phyloP scores from a whole-genome alignment of 1,140 invertebrate species.

The Papilio machaon region DNA sequence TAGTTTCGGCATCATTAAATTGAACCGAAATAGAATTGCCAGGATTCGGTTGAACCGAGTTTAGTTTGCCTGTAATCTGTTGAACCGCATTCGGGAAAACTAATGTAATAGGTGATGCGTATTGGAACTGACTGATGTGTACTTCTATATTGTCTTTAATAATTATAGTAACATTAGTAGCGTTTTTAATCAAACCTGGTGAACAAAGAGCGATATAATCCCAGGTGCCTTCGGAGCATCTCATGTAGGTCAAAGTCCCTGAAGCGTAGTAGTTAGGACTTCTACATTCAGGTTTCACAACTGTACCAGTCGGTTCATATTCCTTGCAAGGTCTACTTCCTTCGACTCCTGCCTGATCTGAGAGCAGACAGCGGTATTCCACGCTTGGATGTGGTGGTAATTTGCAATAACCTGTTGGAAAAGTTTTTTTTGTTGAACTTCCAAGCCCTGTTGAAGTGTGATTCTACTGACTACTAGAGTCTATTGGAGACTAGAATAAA shows the following conservation, averaged over 20 bases:
- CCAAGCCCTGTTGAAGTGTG: background rate
- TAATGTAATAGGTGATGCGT: background rate
- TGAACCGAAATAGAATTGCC: background rate
- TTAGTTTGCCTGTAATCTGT: background rate
- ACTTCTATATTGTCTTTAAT: conserved; percentile 39
- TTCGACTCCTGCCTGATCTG: background rate
- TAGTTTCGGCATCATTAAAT: background rate
- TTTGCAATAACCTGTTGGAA: conserved; percentile 19
- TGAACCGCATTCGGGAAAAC: background rate
- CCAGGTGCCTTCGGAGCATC: conserved; percentile 16
- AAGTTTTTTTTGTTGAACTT: background rate
- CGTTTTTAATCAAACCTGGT: conserved; percentile 37
- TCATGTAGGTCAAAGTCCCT: conserved; percentile 3
- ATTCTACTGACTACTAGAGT: background rate
- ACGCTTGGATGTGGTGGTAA: conserved; percentile 9
- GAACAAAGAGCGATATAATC: conserved; percentile 5
- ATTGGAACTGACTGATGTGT: conserved; percentile 31
- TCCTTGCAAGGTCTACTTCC: background rate
- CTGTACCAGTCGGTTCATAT: background rate
- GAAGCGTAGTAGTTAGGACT: conserved; percentile 2
- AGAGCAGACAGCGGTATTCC: conserved; percentile 3
- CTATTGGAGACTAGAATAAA: background rate
- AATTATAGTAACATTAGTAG: conserved; percentile 51
- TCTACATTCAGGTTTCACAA: background rate
- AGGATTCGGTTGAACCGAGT: background rate